Percentiles rank a stretch among this genome's conserved stretches.
phyloP scores from a whole-genome alignment of 2,797 vertebrate genomes.

The Spea hammondii region DNA sequence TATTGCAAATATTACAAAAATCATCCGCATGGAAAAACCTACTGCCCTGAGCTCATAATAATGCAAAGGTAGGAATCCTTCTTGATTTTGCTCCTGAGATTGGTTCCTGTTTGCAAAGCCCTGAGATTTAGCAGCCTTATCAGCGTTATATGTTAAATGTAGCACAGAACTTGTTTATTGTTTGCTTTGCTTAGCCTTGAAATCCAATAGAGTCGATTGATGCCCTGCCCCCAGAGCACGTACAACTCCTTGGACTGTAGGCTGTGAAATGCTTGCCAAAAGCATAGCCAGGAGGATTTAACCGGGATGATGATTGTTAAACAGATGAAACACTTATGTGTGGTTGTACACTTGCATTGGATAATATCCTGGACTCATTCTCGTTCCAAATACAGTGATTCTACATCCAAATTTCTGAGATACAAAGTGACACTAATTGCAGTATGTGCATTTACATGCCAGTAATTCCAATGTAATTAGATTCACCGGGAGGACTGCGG shows the following conservation, averaged over 20 bases:
- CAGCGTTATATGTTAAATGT: slow-evolving; percentile 10
- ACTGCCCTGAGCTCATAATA: not conserved
- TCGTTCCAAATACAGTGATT: slow-evolving; percentile 31
- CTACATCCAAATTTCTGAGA: slow-evolving; percentile 45
- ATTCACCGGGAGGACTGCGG: slow-evolving; percentile 21
- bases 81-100: not conserved
- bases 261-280: slow-evolving; percentile 39
- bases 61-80: not conserved
- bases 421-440: slow-evolving; percentile 53
- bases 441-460: slow-evolving; percentile 38
- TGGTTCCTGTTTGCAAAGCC: not conserved
- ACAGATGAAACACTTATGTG: slow-evolving; percentile 53
- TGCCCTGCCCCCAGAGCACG: slow-evolving; percentile 27
- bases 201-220: slow-evolving; percentile 45
- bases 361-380: slow-evolving; percentile 33
- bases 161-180: slow-evolving; percentile 25
- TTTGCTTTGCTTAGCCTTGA: slow-evolving; percentile 33
- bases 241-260: slow-evolving; percentile 38
- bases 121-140: not conserved
- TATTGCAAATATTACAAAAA: not conserved
- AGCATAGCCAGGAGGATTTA: slow-evolving; percentile 46
- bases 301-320: slow-evolving; percentile 51
- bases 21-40: not conserved
- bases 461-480: slow-evolving; percentile 40
- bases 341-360: slow-evolving; percentile 40